These are phyloP conservation scores for Tachina fera DNA, from an alignment of 2,888 invertebrate species.

Conservation along the genomic window DNA sequence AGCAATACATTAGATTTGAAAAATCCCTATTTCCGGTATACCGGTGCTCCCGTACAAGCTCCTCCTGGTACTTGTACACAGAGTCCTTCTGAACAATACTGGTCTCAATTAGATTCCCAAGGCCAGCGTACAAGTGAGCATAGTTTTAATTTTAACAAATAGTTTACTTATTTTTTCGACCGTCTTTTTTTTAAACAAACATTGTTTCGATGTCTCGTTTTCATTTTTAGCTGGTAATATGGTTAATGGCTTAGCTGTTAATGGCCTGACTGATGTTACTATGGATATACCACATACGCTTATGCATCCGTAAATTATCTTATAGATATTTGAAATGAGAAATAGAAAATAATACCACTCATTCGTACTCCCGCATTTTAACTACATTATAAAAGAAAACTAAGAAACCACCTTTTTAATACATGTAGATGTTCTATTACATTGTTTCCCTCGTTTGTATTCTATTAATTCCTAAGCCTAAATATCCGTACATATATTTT, in stretches of 20 bases:
- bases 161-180: conserved; percentile 48
- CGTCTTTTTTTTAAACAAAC: conserved; percentile 43
- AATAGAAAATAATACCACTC: conserved; percentile 25
- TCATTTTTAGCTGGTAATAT: conserved; percentile 86
- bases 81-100: conserved; percentile 97
- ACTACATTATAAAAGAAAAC: conserved; percentile 42
- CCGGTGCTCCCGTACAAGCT: conserved; percentile 95
- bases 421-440: conserved; percentile 36
- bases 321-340: conserved; percentile 41
- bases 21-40: conserved; percentile 99
- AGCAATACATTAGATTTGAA: conserved; percentile 97
- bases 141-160: conserved; percentile 65
- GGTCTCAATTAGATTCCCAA: conserved; percentile 92
- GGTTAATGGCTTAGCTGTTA: conserved; percentile 90
- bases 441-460: conserved; percentile 35
- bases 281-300: conserved; percentile 86
- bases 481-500: conserved; percentile 50
- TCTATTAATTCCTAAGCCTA: conserved; percentile 56
- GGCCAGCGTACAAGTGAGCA: conserved; percentile 78
- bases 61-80: conserved; percentile 95
- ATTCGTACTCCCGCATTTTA: conserved; percentile 47
- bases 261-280: conserved; percentile 89
- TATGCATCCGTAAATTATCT: conserved; percentile 76
- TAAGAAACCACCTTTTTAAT: conserved; percentile 56
- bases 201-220: conserved; percentile 42